Conservation (phyloP, 2,113 vertebrate species). For the Lates calcarifer region DNA sequence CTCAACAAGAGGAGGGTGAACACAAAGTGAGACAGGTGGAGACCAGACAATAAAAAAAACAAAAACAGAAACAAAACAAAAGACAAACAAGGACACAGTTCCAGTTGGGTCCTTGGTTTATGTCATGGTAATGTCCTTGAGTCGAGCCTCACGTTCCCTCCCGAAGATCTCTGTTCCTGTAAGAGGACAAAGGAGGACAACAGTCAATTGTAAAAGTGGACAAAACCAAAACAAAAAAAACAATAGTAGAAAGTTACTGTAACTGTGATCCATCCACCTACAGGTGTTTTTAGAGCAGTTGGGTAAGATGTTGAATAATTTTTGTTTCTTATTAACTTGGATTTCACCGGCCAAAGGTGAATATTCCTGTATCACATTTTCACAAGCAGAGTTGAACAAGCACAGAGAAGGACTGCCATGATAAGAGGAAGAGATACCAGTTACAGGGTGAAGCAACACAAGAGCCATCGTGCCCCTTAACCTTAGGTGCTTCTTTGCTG, state of each 20-base stretch:
- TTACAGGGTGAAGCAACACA: conserved; percentile 48
- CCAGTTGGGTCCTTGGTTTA: conserved; percentile 66
- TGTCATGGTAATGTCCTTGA: conserved; percentile 67
- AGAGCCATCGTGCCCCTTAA: conserved; percentile 29
- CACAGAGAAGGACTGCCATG: conserved; percentile 14
- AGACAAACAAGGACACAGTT: conserved; percentile 68
- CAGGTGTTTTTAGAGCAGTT: not conserved
- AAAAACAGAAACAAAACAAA: conserved; percentile 60
- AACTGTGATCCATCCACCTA: not conserved
- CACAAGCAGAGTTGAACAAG: not conserved
- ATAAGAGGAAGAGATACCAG: conserved; percentile 57
- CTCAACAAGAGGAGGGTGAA: conserved; percentile 42
- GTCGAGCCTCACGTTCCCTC: conserved; percentile 72
- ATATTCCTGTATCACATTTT: conserved; percentile 1
- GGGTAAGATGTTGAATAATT: not conserved
- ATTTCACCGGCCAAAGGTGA: conserved; percentile 31
- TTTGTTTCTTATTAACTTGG: not conserved
- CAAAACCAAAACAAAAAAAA: not conserved
- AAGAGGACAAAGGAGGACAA: conserved; percentile 12
- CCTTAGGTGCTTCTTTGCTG: conserved; percentile 31
- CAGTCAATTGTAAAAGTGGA: not conserved
- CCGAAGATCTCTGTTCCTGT: conserved; percentile 73
- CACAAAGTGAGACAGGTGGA: conserved; percentile 27
- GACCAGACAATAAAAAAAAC: conserved; percentile 16
- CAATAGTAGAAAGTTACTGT: not conserved